Evolutionary conservation across 2,797 vertebrate genomes (phyloP).

Genomic region (Melanotaenia boesemani): DNA sequence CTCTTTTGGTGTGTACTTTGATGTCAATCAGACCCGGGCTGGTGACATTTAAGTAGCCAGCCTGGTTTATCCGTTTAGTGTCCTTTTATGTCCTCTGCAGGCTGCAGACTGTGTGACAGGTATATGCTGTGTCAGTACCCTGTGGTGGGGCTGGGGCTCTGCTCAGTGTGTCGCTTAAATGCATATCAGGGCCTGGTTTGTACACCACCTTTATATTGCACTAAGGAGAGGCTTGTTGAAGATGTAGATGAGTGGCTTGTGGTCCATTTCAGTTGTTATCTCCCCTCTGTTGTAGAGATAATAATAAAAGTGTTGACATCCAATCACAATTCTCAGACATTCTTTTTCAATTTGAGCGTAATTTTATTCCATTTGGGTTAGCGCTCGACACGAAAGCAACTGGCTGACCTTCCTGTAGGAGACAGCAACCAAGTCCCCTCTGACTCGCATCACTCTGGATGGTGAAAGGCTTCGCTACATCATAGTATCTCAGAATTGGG

Average conservation of each 20-base stretch:
- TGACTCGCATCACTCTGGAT: conserved; percentile 9
- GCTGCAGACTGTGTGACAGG: not conserved
- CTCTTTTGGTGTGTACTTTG: not conserved
- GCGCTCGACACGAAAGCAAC: not conserved
- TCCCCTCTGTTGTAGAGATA: not conserved
- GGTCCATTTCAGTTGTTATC: not conserved
- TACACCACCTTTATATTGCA: not conserved
- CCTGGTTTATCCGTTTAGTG: not conserved
- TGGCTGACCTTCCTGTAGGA: not conserved
- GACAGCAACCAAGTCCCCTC: not conserved
- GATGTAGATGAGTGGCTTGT: not conserved
- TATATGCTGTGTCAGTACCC: not conserved
- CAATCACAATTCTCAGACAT: not conserved
- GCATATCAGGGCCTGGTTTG: conserved; percentile 1
- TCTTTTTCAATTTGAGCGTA: not conserved
- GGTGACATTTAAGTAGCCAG: not conserved
- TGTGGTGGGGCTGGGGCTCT: not conserved
- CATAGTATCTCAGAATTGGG: not conserved
- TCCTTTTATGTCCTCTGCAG: not conserved
- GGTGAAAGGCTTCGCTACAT: not conserved
- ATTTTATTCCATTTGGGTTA: not conserved
- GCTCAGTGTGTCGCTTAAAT: not conserved
- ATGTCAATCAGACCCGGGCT: not conserved
- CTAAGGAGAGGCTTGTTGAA: not conserved
- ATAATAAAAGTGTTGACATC: not conserved